A percentile compares a stretch with the other conserved stretches of the same genome.
Evolutionary conservation across 1,140 invertebrate genomes (phyloP).

Genomic region (Lepidotrigona ventralis): DNA sequence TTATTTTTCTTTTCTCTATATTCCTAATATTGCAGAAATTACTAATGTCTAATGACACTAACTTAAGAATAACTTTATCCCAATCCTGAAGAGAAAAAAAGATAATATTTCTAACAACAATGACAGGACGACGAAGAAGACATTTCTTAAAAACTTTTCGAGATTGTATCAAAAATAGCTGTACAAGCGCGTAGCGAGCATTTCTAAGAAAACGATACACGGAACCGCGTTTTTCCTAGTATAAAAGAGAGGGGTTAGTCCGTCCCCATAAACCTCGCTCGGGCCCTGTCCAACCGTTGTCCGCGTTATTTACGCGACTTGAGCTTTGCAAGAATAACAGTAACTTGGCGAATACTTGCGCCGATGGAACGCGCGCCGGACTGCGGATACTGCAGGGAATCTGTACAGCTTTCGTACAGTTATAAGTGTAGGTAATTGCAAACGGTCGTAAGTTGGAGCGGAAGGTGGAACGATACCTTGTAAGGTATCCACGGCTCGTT

Average conservation of each 20-base stretch:
- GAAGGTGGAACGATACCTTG: constrained; percentile 50
- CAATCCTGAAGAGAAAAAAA: too few relatives aligned
- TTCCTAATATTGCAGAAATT: too few relatives aligned
- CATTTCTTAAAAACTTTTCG: neutral
- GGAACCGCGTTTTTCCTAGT: neutral
- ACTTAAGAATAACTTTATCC: too few relatives aligned
- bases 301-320: constrained; percentile 32
- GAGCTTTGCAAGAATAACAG: constrained; percentile 38
- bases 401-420: constrained; percentile 33
- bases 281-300: constrained; percentile 12
- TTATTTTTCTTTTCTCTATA: too few relatives aligned
- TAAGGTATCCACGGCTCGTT: constrained; percentile 63
- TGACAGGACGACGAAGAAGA: neutral
- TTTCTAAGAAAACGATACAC: neutral
- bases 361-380: constrained; percentile 31
- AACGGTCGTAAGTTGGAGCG: constrained; percentile 53
- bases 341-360: constrained; percentile 47
- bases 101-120: neutral
- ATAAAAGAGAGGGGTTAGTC: neutral
- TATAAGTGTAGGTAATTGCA: constrained; percentile 59
- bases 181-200: too few relatives aligned
- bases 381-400: constrained; percentile 32
- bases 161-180: neutral
- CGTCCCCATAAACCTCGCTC: neutral
- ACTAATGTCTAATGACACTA: too few relatives aligned